Evolutionary conservation across 2,113 vertebrate genomes (phyloP).

Genomic region (Nothobranchius furzeri): DNA sequence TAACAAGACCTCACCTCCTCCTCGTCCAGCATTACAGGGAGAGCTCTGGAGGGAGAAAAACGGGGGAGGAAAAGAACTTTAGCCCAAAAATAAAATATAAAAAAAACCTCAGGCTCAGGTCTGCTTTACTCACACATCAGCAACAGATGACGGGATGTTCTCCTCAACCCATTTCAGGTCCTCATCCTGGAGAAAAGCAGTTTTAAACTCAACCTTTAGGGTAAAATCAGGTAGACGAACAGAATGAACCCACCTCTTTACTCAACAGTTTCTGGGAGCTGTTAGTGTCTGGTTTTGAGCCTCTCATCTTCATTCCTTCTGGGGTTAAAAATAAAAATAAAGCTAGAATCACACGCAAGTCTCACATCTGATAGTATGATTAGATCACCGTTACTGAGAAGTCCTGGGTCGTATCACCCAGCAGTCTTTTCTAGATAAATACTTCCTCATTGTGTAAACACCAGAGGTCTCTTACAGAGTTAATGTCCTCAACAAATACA

Average conservation of each 20-base stretch:
- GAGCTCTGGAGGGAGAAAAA: conserved; percentile 61
- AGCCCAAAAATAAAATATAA: no score
- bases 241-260: conserved; percentile 81
- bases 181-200: conserved; percentile 68
- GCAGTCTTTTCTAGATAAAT: no score
- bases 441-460: no score
- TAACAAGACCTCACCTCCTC: conserved; percentile 75
- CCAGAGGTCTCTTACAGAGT: no score
- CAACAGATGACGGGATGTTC: conserved; percentile 78
- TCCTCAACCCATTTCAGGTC: conserved; percentile 81
- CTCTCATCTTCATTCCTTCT: conserved; percentile 98
- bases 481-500: no score
- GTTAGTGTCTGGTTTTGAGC: conserved; percentile 89
- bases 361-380: not conserved
- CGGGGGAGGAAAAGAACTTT: not conserved
- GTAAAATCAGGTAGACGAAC: not conserved
- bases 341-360: not conserved
- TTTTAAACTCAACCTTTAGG: not conserved
- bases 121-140: conserved; percentile 74
- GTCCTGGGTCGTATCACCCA: no score
- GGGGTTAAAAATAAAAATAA: not conserved
- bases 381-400: no score
- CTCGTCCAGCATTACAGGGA: conserved; percentile 78
- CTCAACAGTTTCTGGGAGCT: conserved; percentile 85
- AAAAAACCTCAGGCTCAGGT: not conserved